phyloP scores from a whole-genome alignment of 2,888 invertebrate genomes.

The Rutpela maculata region DNA sequence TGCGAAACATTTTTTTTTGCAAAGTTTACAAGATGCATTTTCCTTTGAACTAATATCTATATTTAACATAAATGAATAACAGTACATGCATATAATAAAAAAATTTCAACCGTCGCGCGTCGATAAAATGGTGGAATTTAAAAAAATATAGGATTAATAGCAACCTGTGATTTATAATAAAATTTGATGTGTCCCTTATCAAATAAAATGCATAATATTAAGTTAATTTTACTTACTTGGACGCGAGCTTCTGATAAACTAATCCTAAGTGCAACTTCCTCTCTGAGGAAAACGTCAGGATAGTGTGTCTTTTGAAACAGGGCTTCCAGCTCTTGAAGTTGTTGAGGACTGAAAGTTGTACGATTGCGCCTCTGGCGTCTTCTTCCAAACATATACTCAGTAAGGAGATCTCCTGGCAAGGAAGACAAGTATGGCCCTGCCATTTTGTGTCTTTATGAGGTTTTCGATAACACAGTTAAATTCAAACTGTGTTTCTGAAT shows the following conservation, averaged over 20 bases:
- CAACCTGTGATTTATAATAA: too few species aligned
- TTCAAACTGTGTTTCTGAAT: slow-evolving; percentile 63
- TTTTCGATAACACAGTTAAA: slow-evolving; percentile 61
- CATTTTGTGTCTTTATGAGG: slow-evolving; percentile 75
- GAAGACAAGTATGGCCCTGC: slow-evolving; percentile 92
- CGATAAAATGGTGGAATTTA: too few species aligned
- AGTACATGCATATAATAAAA: neutral
- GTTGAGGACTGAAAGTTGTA: slow-evolving; percentile 95
- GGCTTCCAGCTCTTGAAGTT: slow-evolving; percentile 92
- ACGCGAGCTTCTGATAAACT: slow-evolving; percentile 95
- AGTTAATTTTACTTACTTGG: slow-evolving; percentile 79
- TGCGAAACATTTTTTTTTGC: too few species aligned
- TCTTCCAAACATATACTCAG: slow-evolving; percentile 94
- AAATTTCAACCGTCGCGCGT: too few species aligned
- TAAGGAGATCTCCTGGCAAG: slow-evolving; percentile 89
- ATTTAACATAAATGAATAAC: too few species aligned
- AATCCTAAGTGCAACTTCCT: slow-evolving; percentile 93
- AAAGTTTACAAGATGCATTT: too few species aligned
- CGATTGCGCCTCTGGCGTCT: slow-evolving; percentile 92
- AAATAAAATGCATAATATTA: too few species aligned
- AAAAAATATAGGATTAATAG: too few species aligned
- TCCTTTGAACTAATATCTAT: too few species aligned
- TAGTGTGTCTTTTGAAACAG: slow-evolving; percentile 96
- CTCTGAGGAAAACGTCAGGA: slow-evolving; percentile 91
- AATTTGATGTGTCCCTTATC: too few species aligned